Evolutionary conservation across 2,797 vertebrate genomes (phyloP), one percentile per base, ranked within the genome.

Genomic region (Rhodeus uyekii): DNA sequence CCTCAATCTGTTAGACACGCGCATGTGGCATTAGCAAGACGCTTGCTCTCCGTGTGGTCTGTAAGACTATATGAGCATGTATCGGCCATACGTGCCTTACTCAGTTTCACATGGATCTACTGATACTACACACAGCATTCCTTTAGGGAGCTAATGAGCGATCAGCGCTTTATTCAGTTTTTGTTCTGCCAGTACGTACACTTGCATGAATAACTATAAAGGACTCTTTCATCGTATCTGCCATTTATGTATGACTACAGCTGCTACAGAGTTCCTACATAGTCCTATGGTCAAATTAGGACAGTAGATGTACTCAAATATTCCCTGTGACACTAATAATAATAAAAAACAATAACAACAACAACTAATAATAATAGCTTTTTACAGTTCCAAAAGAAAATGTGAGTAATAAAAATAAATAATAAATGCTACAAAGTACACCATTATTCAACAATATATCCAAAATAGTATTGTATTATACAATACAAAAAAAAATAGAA

Each of bases 1-100:
- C 32, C 34, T 81, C 50, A 78, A 72, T 67, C 76, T 83, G 87
- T 85, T 24, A 81, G 71, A 80, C 84, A 85, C 83, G 79, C 55
- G 53, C 19, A 14, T 63, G 65, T 88, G 86, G 88, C 76, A 90
- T 91, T 88, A 89, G 86, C 78, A 65, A 65, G 87, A 87, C 86
- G 89, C 87, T 80, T 29, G 55, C 85, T 84, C 76, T 90, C 89
- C 85, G 91, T 94, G 93, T 94, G 93, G 93, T 93, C 92, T 91
- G 91, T 90, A 92, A 94, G 86, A 87, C 84, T 89, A 92, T 90
- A 88, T 90, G 84, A 88, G 90, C 86, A 86, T 92, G 90, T 90
- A 91, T 86, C 91, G 86, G 86, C 84, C 84, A 82, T 91, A 91
- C 89, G 90, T 93, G 90, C 91, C 88, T 78, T 24, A 72, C 83